Conservation (phyloP, 2,797 vertebrate species). For the Myotis pilosus region DNA sequence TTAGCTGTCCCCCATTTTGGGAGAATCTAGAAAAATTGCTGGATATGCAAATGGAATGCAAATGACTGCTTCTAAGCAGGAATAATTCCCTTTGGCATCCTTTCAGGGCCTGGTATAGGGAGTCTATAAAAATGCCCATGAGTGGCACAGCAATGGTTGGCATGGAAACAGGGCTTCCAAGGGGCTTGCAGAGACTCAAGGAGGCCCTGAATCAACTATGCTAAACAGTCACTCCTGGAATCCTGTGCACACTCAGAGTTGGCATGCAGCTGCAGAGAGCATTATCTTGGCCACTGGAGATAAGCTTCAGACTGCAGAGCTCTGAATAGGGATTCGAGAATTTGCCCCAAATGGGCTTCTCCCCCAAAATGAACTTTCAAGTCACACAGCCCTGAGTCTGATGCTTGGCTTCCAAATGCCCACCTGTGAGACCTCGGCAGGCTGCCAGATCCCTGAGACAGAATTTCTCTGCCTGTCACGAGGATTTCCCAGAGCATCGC, state of each 20-base stretch:
- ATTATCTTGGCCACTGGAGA: neutral
- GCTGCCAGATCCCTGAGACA: neutral
- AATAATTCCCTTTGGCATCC: neutral
- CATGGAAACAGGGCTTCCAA: slow-evolving; percentile 62
- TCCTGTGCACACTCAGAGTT: neutral
- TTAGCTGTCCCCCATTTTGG: slow-evolving; percentile 4
- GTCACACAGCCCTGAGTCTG: neutral
- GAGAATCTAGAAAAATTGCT: slow-evolving; percentile 1
- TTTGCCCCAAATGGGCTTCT: neutral
- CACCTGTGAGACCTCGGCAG: neutral
- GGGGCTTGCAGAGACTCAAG: neutral
- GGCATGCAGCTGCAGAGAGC: neutral
- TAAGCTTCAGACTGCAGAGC: neutral
- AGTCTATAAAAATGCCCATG: neutral
- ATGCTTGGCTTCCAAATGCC: neutral
- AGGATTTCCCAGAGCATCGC: accelerated
- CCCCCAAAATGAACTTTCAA: neutral
- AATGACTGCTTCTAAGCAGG: neutral
- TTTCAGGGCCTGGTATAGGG: neutral
- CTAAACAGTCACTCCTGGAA: neutral
- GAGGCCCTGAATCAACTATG: neutral
- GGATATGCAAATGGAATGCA: slow-evolving; percentile 63
- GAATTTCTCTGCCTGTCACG: neutral
- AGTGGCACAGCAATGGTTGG: slow-evolving; percentile 38
- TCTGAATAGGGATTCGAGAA: neutral